Evolutionary conservation across 2,888 invertebrate species (phyloP).

Genomic region (Steinernema hermaphroditum): DNA sequence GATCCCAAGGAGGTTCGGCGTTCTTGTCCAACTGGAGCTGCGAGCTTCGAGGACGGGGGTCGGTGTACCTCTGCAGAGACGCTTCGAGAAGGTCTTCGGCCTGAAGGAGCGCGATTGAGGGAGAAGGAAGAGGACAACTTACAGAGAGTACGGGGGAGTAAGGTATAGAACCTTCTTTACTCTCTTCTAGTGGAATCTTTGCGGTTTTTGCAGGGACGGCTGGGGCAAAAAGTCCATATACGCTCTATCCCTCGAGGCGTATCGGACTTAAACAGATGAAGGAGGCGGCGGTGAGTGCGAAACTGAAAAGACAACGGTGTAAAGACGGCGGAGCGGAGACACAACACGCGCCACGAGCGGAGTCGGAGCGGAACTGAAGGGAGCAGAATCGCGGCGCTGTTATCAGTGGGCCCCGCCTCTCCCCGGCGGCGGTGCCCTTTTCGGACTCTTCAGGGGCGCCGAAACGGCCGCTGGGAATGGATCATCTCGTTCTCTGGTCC

Average conservation of each 20-base stretch:
- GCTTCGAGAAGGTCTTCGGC: conserved; percentile 23
- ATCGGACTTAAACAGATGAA: background rate
- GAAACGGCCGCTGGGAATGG: too few species aligned
- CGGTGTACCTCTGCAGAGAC: conserved; percentile 32
- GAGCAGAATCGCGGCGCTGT: too few species aligned
- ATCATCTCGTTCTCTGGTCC: too few species aligned
- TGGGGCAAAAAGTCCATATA: conserved; percentile 42
- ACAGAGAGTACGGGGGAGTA: conserved; percentile 25
- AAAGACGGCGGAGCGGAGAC: background rate
- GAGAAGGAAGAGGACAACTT: background rate
- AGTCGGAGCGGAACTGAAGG: too few species aligned
- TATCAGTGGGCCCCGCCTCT: too few species aligned
- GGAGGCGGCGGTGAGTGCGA: background rate
- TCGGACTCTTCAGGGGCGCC: too few species aligned
- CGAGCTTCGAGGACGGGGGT: conserved; percentile 37
- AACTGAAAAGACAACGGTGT: background rate
- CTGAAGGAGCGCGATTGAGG: background rate
- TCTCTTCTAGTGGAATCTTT: conserved; percentile 44
- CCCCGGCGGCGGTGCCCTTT: too few species aligned
- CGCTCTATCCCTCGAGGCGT: conserved; percentile 38
- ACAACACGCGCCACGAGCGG: conserved; percentile 13
- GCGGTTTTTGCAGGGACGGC: conserved; percentile 32
- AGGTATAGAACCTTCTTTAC: conserved; percentile 39
- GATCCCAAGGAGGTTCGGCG: conserved; percentile 47
- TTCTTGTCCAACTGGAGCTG: conserved; percentile 46